Conservation (phyloP, 2,888 invertebrate species). For the Drosophila pseudotalamancana region DNA sequence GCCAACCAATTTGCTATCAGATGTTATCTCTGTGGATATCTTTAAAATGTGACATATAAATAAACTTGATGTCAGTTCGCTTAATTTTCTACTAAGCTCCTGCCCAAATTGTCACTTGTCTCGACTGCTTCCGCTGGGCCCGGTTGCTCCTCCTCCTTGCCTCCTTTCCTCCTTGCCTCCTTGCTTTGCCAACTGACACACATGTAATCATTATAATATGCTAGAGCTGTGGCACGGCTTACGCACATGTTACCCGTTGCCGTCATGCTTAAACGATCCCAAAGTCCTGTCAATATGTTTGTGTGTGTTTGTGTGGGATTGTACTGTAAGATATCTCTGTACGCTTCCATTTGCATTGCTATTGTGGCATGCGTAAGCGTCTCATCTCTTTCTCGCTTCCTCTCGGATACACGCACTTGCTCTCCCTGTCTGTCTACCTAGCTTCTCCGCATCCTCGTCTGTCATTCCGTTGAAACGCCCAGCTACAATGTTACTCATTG, state of each 20-base stretch:
- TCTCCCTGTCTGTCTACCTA: conserved; percentile 7
- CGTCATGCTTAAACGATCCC: conserved; percentile 42
- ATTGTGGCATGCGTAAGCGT: conserved; percentile 71
- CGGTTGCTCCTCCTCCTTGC: background rate
- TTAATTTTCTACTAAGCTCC: conserved; percentile 34
- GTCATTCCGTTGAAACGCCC: conserved; percentile 36
- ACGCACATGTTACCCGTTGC: conserved; percentile 45
- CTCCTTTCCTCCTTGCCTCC: background rate
- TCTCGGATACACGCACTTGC: conserved; percentile 19
- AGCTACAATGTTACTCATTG: conserved; percentile 71
- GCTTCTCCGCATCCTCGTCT: conserved; percentile 17
- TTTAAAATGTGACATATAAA: conserved; percentile 31
- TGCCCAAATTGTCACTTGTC: conserved; percentile 48
- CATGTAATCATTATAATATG: conserved; percentile 69
- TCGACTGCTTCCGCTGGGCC: conserved; percentile 40
- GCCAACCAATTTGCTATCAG: conserved; percentile 22
- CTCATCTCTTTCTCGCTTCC: conserved; percentile 19
- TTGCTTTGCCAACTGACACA: conserved; percentile 59
- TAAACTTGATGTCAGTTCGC: conserved; percentile 37
- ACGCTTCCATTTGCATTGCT: conserved; percentile 61
- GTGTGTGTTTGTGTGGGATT: conserved; percentile 43
- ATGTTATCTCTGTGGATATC: conserved; percentile 24
- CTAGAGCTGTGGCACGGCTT: conserved; percentile 42
- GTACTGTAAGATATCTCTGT: conserved; percentile 43
- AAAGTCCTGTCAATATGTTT: conserved; percentile 39